Percentiles rank a stretch among this genome's conserved stretches.
Conservation (phyloP, 2,113 vertebrate species). For the Sinocyclocheilus anshuiensis region DNA sequence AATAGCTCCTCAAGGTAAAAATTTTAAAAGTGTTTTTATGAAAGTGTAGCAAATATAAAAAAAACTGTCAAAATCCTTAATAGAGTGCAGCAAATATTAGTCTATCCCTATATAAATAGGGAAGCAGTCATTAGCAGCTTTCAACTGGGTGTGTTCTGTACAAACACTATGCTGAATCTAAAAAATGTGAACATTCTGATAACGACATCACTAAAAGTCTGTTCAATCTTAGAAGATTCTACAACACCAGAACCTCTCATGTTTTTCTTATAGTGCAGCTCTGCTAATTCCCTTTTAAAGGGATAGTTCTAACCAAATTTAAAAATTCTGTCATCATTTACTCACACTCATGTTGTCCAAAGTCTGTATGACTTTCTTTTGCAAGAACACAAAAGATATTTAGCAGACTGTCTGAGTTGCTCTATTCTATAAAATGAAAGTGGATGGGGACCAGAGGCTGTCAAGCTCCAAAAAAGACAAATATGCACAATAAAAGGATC, state of each 20-base stretch:
- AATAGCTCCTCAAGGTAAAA: no score
- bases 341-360: background rate
- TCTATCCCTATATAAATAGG: background rate
- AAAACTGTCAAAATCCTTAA: background rate
- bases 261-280: background rate
- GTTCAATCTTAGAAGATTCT: background rate
- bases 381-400: background rate
- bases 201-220: background rate
- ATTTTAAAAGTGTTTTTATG: background rate
- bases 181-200: background rate
- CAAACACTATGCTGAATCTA: background rate
- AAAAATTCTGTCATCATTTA: background rate
- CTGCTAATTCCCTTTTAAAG: constrained; percentile 9
- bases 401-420: background rate
- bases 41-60: background rate
- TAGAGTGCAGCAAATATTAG: constrained; percentile 3
- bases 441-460: background rate
- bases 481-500: background rate
- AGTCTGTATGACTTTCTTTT: background rate
- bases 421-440: background rate
- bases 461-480: no score
- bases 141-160: constrained; percentile 1
- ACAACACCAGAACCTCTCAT: background rate
- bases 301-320: background rate
- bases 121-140: background rate